phyloP scores from a whole-genome alignment of 2,797 vertebrate genomes.

The Enteromius viviparus region DNA sequence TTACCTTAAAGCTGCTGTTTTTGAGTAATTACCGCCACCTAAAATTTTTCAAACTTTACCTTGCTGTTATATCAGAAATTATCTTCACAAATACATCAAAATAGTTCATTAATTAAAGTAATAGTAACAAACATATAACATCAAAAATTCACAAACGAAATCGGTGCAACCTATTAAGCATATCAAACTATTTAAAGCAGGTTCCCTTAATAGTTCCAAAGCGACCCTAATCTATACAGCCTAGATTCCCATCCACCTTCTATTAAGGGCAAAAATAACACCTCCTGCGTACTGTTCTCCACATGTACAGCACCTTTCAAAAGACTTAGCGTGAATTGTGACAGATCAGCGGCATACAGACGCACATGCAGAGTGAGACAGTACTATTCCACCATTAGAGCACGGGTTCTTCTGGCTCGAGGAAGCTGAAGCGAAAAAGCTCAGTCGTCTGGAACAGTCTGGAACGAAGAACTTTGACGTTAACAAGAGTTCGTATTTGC shows the following conservation, averaged over 20 bases:
- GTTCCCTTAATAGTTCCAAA: neutral
- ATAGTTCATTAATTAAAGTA: slow-evolving; percentile 10
- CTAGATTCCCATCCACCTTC: slow-evolving; percentile 8
- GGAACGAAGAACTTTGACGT: neutral
- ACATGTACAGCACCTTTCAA: slow-evolving; percentile 3
- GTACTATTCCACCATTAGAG: slow-evolving; percentile 18
- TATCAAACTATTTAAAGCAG: slow-evolving; percentile 7
- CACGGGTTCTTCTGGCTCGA: slow-evolving; percentile 8
- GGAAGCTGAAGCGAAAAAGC: slow-evolving; percentile 27
- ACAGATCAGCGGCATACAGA: slow-evolving; percentile 38
- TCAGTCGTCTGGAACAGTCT: slow-evolving; percentile 7
- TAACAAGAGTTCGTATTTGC: neutral
- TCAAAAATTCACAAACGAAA: slow-evolving; percentile 18
- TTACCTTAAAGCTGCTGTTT: neutral
- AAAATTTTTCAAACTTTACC: neutral
- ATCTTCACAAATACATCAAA: slow-evolving; percentile 23
- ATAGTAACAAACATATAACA: neutral
- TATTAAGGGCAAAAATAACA: neutral
- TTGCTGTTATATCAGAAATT: neutral
- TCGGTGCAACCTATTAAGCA: slow-evolving; percentile 31
- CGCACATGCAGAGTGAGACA: slow-evolving; percentile 32
- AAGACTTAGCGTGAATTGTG: slow-evolving; percentile 4
- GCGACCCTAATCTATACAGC: neutral
- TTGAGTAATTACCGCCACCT: neutral
- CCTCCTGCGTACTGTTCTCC: neutral